Evolutionary conservation across 2,113 vertebrate species (phyloP).

Genomic region (Onychostoma macrolepis): DNA sequence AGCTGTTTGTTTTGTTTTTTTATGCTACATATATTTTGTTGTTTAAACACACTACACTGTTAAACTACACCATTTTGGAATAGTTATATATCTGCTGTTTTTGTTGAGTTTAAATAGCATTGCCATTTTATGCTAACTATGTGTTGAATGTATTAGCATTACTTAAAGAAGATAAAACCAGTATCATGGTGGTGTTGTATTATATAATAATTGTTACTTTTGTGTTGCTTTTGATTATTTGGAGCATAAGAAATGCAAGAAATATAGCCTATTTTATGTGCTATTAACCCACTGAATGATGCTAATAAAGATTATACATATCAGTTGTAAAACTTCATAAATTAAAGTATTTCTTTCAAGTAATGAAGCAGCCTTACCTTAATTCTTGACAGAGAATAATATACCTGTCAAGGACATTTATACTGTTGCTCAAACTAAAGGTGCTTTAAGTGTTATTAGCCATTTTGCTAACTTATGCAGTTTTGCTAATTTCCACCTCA

Average conservation of each 20-base stretch:
- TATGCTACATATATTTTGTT: neutral
- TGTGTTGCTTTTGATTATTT: neutral
- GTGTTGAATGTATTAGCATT: neutral
- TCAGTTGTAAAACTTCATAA: neutral
- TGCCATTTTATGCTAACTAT: neutral
- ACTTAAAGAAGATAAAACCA: neutral
- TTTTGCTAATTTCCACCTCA: neutral
- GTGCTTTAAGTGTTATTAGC: neutral
- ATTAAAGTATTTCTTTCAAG: neutral
- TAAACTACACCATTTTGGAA: neutral
- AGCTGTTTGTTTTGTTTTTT: neutral
- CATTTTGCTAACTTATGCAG: neutral
- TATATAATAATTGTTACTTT: neutral
- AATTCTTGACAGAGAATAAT: neutral
- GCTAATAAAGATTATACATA: neutral
- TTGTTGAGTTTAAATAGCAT: neutral
- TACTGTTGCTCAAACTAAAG: neutral
- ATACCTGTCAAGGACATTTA: neutral
- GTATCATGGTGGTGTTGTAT: neutral
- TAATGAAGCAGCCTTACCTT: neutral
- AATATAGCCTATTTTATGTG: neutral
- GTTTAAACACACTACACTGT: neutral
- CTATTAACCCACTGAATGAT: neutral
- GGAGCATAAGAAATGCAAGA: neutral
- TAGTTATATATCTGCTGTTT: neutral